Evolutionary conservation across 2,888 invertebrate species (phyloP).

Genomic region (Mongoloraphidia duomilia): DNA sequence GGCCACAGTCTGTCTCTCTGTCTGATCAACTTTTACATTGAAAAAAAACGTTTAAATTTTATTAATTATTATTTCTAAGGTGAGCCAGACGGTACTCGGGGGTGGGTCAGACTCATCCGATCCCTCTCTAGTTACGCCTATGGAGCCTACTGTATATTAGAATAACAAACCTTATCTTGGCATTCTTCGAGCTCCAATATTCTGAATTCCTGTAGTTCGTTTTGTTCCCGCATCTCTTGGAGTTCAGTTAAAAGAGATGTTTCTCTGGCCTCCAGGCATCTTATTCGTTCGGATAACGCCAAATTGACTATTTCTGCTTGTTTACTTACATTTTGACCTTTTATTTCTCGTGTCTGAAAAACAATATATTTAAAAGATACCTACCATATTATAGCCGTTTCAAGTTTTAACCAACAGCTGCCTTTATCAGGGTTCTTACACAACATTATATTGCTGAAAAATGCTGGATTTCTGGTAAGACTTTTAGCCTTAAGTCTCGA

Average conservation of each 20-base stretch:
- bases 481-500: too few relatives aligned
- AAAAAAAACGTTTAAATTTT: too few relatives aligned
- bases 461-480: too few relatives aligned
- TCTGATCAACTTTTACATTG: too few relatives aligned
- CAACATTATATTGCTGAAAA: too few relatives aligned
- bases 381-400: neutral
- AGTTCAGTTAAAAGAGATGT: conserved; percentile 48
- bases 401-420: too few relatives aligned
- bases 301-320: conserved; percentile 15
- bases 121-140: neutral
- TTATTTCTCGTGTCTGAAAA: conserved; percentile 19
- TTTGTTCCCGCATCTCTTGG: conserved; percentile 61
- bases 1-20: too few relatives aligned
- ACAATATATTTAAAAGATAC: neutral
- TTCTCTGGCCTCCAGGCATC: conserved; percentile 34
- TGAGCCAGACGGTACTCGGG: neutral
- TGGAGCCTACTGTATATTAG: neutral
- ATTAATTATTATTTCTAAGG: too few relatives aligned
- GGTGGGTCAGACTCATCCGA: neutral
- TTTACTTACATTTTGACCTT: conserved; percentile 21
- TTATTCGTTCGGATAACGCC: conserved; percentile 28
- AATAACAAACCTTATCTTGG: conserved; percentile 24
- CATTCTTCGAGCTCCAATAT: conserved; percentile 61
- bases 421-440: too few relatives aligned
- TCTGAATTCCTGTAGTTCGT: conserved; percentile 66